These are phyloP conservation scores for Tragopan temminckii DNA, from an alignment of 2,797 vertebrate species.

Conservation along the genomic window DNA sequence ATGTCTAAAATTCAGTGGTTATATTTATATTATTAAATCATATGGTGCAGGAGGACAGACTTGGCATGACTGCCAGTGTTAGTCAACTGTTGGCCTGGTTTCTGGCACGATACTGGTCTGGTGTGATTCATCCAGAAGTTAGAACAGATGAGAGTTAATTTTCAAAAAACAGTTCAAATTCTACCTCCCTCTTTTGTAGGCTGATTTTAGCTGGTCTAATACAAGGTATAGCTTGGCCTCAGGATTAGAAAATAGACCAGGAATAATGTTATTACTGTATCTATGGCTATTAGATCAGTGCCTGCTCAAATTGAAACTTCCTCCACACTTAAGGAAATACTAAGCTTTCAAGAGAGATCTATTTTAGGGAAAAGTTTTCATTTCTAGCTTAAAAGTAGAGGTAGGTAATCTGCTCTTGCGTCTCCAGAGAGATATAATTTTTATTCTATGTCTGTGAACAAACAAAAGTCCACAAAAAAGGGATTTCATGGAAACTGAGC, in stretches of 20 bases:
- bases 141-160: not conserved
- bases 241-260: not conserved
- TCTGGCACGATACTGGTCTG: not conserved
- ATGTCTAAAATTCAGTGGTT: not conserved
- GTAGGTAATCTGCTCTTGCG: too few species aligned
- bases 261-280: not conserved
- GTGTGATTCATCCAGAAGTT: not conserved
- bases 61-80: fast-evolving
- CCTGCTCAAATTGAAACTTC: not conserved
- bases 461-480: not conserved
- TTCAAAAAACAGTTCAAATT: not conserved
- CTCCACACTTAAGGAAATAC: not conserved
- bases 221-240: not conserved
- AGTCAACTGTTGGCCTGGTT: not conserved
- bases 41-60: not conserved
- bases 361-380: not conserved
- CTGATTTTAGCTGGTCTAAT: not conserved
- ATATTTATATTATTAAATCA: not conserved
- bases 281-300: not conserved
- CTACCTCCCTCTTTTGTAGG: not conserved
- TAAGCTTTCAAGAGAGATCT: not conserved
- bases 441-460: not conserved
- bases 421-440: not conserved
- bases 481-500: not conserved
- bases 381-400: not conserved